Percentiles rank a stretch among this genome's conserved stretches.
phyloP scores from a whole-genome alignment of 2,113 vertebrate genomes.

The Hippocampus comes region DNA sequence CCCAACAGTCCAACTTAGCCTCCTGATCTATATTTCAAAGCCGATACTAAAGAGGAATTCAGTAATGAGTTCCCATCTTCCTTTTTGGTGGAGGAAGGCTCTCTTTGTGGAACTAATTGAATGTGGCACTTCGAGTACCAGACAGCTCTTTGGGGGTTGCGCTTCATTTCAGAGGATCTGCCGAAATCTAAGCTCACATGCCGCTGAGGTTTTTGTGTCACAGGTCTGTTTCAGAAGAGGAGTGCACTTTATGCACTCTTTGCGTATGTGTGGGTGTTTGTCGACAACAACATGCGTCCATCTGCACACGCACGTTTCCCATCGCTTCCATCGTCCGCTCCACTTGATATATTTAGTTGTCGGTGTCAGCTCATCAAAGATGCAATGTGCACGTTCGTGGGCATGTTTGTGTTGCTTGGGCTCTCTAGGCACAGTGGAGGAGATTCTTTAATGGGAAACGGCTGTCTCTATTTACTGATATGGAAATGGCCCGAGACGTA shows the following conservation, averaged over 20 bases:
- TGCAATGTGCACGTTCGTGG: conserved; percentile 24
- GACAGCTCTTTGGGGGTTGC: conserved; percentile 67
- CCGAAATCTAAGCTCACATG: conserved; percentile 48
- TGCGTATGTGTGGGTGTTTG: conserved; percentile 7
- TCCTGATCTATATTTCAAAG: conserved; percentile 76
- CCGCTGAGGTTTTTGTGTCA: conserved; percentile 51
- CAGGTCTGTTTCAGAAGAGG: conserved; percentile 55
- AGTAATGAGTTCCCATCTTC: conserved; percentile 73
- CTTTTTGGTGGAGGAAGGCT: conserved; percentile 63
- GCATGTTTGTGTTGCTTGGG: conserved; percentile 38
- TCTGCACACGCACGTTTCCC: conserved; percentile 19
- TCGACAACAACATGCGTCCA: conserved; percentile 32
- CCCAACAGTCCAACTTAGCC: conserved; percentile 49
- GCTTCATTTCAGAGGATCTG: conserved; percentile 52
- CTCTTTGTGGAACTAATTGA: conserved; percentile 77
- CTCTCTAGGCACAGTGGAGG: conserved; percentile 23
- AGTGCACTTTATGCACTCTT: conserved; percentile 35
- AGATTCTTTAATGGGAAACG: conserved; percentile 42
- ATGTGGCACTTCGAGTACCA: conserved; percentile 66
- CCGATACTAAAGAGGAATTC: conserved; percentile 64
- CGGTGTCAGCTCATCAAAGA: conserved; percentile 60
- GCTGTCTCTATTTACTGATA: conserved; percentile 57
- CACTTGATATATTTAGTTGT: conserved; percentile 59
- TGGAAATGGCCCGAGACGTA: conserved; percentile 51
- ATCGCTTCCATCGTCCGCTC: conserved; percentile 22